Conservation (phyloP, 2,113 vertebrate species). For the Electrona antarctica region DNA sequence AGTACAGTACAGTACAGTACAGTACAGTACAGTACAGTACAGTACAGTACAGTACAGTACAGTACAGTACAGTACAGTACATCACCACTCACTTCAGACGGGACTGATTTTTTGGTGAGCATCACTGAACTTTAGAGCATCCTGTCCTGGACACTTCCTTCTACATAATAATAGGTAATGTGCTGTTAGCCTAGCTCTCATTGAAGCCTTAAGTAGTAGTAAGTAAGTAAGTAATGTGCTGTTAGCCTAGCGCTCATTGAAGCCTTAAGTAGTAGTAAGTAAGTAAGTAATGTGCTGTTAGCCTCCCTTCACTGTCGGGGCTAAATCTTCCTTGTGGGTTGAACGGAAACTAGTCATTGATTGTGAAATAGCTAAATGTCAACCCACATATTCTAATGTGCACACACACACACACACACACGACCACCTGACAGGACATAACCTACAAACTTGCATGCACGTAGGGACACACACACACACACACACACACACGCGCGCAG, state of each 20-base stretch:
- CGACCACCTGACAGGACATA: slow-evolving; percentile 72
- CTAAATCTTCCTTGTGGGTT: slow-evolving; percentile 46
- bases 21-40: too few relatives aligned
- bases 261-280: too few relatives aligned
- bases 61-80: too few relatives aligned
- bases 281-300: not conserved
- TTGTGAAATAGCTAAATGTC: slow-evolving; percentile 74
- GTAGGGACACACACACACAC: slow-evolving; percentile 4
- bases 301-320: slow-evolving; percentile 27
- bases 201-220: too few relatives aligned
- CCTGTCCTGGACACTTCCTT: too few relatives aligned
- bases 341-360: slow-evolving; percentile 58
- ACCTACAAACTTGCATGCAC: slow-evolving; percentile 36
- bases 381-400: slow-evolving; percentile 75
- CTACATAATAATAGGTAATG: too few relatives aligned
- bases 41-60: too few relatives aligned
- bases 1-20: too few relatives aligned
- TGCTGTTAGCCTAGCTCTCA: too few relatives aligned
- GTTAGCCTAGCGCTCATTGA: too few relatives aligned
- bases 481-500: not conserved
- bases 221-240: too few relatives aligned
- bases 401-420: slow-evolving; percentile 1
- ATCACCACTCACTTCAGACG: not conserved
- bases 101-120: not conserved
- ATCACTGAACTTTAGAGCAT: too few relatives aligned